Evolutionary conservation across 2,888 invertebrate genomes (phyloP).

Genomic region (Scelioninae gen. 1): DNA sequence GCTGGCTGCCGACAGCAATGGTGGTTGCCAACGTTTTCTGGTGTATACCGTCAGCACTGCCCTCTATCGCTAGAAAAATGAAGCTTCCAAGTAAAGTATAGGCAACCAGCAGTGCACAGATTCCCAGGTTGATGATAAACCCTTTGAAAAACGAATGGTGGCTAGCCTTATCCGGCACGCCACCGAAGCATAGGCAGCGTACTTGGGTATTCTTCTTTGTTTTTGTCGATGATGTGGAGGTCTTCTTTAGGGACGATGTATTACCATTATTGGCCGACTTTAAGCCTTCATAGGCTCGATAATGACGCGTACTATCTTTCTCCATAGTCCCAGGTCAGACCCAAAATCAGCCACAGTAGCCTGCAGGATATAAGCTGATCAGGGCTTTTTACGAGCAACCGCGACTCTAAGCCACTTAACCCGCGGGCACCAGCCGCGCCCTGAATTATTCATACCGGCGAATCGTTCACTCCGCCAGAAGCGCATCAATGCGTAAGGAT

Average conservation of each 20-base stretch:
- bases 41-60: slow-evolving; percentile 86
- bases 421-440: slow-evolving; percentile 34
- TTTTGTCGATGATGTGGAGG: slow-evolving; percentile 68
- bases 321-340: slow-evolving; percentile 76
- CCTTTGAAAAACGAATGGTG: slow-evolving; percentile 88
- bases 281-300: slow-evolving; percentile 83
- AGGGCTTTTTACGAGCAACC: slow-evolving; percentile 45
- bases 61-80: slow-evolving; percentile 94
- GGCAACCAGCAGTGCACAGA: slow-evolving; percentile 91
- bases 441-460: slow-evolving; percentile 37
- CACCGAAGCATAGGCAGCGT: slow-evolving; percentile 80
- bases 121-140: slow-evolving; percentile 91
- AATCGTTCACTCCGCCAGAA: slow-evolving; percentile 16
- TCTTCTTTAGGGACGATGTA: slow-evolving; percentile 79
- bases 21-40: slow-evolving; percentile 87
- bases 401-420: slow-evolving; percentile 23
- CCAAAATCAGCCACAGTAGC: too few species aligned
- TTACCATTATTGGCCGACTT: slow-evolving; percentile 83
- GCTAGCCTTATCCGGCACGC: slow-evolving; percentile 83
- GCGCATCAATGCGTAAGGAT: slow-evolving; percentile 33
- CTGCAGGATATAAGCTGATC: too few species aligned
- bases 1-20: slow-evolving; percentile 76
- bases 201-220: slow-evolving; percentile 71
- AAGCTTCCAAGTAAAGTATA: slow-evolving; percentile 92
- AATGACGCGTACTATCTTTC: slow-evolving; percentile 81